Evolutionary conservation across 2,797 vertebrate genomes (phyloP).

Genomic region (Dicrostonyx torquatus): DNA sequence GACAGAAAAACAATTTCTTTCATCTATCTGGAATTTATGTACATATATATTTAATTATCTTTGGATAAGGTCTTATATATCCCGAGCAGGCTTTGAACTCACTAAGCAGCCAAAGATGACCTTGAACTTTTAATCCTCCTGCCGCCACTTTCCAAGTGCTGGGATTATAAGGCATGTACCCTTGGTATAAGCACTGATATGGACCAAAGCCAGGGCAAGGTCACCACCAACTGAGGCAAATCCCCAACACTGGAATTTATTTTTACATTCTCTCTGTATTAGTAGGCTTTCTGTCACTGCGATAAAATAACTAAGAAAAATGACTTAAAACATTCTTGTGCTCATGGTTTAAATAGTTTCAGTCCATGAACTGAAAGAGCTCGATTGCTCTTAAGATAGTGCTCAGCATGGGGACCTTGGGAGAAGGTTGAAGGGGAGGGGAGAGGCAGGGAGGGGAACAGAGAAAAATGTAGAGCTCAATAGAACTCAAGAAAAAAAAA

Average conservation of each 20-base stretch:
- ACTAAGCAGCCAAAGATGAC: background rate
- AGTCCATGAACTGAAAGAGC: background rate
- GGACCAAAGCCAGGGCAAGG: background rate
- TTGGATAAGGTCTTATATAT: background rate
- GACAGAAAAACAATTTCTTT: conserved; percentile 33
- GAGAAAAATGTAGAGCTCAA: too few relatives aligned
- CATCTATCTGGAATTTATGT: conserved; percentile 41
- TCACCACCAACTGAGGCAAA: background rate
- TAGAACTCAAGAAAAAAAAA: too few relatives aligned
- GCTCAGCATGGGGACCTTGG: too few relatives aligned
- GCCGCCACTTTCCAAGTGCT: background rate
- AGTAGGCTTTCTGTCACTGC: background rate
- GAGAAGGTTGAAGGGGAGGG: too few relatives aligned
- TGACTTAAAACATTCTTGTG: background rate
- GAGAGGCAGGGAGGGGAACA: too few relatives aligned
- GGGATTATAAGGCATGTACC: background rate
- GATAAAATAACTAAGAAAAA: background rate
- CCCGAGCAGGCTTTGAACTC: background rate
- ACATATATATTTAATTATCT: conserved; percentile 7
- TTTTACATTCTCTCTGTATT: background rate
- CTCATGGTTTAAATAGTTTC: background rate
- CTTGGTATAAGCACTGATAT: background rate
- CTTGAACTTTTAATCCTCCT: background rate
- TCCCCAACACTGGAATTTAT: background rate
- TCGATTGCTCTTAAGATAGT: background rate